phyloP scores from a whole-genome alignment of 2,888 invertebrate genomes.

The Craniophora ligustri region DNA sequence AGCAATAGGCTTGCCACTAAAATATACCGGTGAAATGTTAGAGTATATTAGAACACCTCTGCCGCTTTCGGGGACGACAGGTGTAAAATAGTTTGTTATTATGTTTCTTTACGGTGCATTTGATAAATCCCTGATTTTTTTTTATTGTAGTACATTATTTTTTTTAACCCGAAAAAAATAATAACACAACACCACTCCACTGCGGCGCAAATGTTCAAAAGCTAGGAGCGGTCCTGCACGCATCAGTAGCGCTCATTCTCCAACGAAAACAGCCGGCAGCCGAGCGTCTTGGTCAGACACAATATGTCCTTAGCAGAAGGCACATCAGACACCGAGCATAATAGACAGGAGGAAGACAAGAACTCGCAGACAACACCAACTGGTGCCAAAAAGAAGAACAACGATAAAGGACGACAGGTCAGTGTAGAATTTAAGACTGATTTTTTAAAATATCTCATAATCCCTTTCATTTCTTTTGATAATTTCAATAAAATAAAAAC shows the following conservation, averaged over 20 bases:
- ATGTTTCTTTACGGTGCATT: no score
- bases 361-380: conserved; percentile 45
- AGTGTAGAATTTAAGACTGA: conserved; percentile 5
- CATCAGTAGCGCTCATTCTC: conserved; percentile 70
- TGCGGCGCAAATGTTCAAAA: conserved; percentile 12
- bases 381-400: conserved; percentile 56
- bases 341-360: conserved; percentile 56
- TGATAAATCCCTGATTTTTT: no score
- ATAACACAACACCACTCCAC: conserved; percentile 59
- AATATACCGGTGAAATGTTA: no score
- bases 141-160: no score
- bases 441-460: not conserved
- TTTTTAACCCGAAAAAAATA: conserved; percentile 14
- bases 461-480: no score
- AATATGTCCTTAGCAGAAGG: conserved; percentile 86
- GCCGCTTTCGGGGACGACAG: no score
- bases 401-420: conserved; percentile 60
- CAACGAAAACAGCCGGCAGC: conserved; percentile 71
- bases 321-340: conserved; percentile 79
- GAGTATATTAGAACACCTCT: no score
- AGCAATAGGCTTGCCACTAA: no score
- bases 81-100: no score
- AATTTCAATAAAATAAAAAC: no score
- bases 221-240: conserved; percentile 77
- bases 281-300: conserved; percentile 72